Base-by-base conservation (phyloP, 2,888 invertebrate species). In the Caenorhabditis sinica region DNA sequence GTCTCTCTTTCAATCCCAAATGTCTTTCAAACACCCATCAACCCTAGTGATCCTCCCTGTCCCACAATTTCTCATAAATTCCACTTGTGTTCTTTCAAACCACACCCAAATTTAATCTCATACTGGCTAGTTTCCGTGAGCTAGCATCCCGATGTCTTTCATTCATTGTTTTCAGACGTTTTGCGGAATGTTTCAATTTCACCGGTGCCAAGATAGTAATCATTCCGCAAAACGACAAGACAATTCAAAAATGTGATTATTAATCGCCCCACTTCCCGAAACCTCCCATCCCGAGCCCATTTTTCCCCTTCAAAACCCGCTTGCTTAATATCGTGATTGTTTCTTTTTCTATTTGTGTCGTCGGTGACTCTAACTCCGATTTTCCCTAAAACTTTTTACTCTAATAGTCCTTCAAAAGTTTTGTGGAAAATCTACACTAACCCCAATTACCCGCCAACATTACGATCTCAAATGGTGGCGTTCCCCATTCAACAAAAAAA, bases 391-490 rank as follows among this genome's bases (percentile, higher is more conserved):
- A 65, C 65, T 71, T 72, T 36, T 9, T 1, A 8, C 11, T 2
- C 11, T 9, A n/a, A 17, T 9, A 45, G 49, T 0, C 23, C 2
- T 5, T 25, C 25, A 25, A 56, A 28, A 66, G 58, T 66, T 49
- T 49, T 68, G 51, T 68, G 17, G 61, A 49, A 74, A 53, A 63
- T 74, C 61, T n/a, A 30, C 33, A n/a, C 1, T 30, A 45, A 40
- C 40, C 60, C 15, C 2, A n/a, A 36, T 56, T 72, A 11, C 23
- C 45, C 84, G 80, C 84, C 84, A 80, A 74, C 9, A 28, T 28
- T 30, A 4, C 72, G 84, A 84, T 84, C 84, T 84, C 84, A 75
- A 72, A 40, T 71, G 84, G 84, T 75, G 80, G 80, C 65, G 74
- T 76, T 53, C 56, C 40, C 36, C 66, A 43, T 56, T 33, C 49